phyloP scores from a whole-genome alignment of 2,888 invertebrate species.

The Scaptomyza caliginosa region DNA sequence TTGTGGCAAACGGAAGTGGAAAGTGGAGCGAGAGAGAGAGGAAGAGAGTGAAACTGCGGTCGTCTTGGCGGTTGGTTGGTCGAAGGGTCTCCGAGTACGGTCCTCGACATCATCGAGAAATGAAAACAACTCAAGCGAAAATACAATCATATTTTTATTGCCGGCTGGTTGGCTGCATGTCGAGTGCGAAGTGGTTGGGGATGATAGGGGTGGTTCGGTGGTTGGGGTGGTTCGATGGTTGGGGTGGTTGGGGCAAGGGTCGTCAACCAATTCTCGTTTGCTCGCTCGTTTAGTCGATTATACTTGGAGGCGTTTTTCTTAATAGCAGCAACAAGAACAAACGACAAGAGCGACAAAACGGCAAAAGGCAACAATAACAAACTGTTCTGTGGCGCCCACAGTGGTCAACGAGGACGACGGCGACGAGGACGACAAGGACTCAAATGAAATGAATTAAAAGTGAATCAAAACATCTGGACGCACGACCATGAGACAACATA shows the following conservation, averaged over 20 bases:
- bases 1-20: slow-evolving; percentile 54
- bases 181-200: slow-evolving; percentile 13
- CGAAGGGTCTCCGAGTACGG: slow-evolving; percentile 24
- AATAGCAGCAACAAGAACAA: slow-evolving; percentile 66
- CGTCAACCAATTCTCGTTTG: slow-evolving; percentile 59
- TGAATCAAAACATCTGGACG: slow-evolving; percentile 83
- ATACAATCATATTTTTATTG: slow-evolving; percentile 83
- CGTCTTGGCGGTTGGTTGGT: slow-evolving; percentile 22
- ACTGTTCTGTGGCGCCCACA: slow-evolving; percentile 42
- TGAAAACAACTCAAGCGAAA: slow-evolving; percentile 82
- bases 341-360: slow-evolving; percentile 9
- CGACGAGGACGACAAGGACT: slow-evolving; percentile 50
- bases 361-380: slow-evolving; percentile 61
- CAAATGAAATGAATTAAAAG: slow-evolving; percentile 81
- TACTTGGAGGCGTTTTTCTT: slow-evolving; percentile 81
- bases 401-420: slow-evolving; percentile 34
- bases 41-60: slow-evolving; percentile 56
- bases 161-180: slow-evolving; percentile 78
- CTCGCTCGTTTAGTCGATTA: slow-evolving; percentile 75
- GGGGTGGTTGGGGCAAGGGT: slow-evolving; percentile 10
- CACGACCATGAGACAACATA: slow-evolving; percentile 71
- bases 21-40: slow-evolving; percentile 20
- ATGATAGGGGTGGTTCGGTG: neutral
- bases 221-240: neutral
- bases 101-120: slow-evolving; percentile 79